A percentile compares a stretch with the other conserved stretches of the same genome.
phyloP scores from a whole-genome alignment of 2,113 vertebrate species.

The Oryzias curvinotus region DNA sequence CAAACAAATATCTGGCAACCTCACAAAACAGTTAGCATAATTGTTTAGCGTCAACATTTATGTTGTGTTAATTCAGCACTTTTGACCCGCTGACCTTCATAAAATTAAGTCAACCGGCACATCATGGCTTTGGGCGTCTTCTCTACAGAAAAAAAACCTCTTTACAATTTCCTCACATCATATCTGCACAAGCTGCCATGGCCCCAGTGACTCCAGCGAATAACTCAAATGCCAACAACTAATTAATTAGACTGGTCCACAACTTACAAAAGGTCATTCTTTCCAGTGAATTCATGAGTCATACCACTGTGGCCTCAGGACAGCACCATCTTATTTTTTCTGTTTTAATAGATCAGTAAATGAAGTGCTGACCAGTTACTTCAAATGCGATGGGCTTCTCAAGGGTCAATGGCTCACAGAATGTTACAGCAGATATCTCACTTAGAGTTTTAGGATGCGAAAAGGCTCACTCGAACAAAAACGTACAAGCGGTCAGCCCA shows the following conservation, averaged over 20 bases:
- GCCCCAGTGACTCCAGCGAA: constrained; percentile 33
- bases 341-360: constrained; percentile 15
- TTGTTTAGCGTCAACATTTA: background rate
- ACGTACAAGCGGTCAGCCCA: no score
- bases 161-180: constrained; percentile 50
- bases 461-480: background rate
- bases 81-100: constrained; percentile 15
- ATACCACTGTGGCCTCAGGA: constrained; percentile 10
- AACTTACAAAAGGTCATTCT: constrained; percentile 54
- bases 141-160: constrained; percentile 15
- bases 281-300: constrained; percentile 29
- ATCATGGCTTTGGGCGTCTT: constrained; percentile 20
- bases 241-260: constrained; percentile 52
- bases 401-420: background rate
- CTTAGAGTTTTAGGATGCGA: background rate
- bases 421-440: background rate
- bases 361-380: background rate
- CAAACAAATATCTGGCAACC: constrained; percentile 12
- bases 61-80: constrained; percentile 26
- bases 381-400: background rate
- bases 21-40: constrained; percentile 27
- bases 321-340: background rate
- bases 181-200: constrained; percentile 34
- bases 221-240: constrained; percentile 66
- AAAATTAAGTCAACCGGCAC: constrained; percentile 36